A percentile compares a stretch with the other conserved stretches of the same genome.
phyloP scores from a whole-genome alignment of 2,113 vertebrate species.

The Sisor rabdophorus region DNA sequence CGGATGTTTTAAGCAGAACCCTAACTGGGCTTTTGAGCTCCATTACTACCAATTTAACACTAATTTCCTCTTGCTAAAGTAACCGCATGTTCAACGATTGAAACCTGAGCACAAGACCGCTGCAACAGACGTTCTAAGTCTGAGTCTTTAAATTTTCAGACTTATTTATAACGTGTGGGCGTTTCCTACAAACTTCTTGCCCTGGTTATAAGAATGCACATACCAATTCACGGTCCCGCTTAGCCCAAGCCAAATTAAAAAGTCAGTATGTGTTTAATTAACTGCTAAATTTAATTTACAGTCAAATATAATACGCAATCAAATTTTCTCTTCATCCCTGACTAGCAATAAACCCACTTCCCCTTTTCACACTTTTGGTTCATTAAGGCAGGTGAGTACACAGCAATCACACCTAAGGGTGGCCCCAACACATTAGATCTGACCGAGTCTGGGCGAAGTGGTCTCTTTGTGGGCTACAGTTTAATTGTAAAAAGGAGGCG shows the following conservation, averaged over 20 bases:
- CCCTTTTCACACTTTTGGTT: constrained; percentile 53
- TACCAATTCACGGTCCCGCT: background rate
- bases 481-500: background rate
- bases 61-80: too few relatives aligned
- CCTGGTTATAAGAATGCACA: constrained; percentile 3
- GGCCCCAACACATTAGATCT: background rate
- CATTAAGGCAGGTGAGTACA: background rate
- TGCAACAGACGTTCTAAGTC: too few relatives aligned
- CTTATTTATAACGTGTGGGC: constrained; percentile 3
- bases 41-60: too few relatives aligned
- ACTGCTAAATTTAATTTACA: constrained; percentile 32
- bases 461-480: background rate
- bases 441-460: background rate
- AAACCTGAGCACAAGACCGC: too few relatives aligned
- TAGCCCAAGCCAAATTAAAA: background rate
- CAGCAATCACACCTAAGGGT: background rate
- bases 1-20: too few relatives aligned
- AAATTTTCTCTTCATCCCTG: constrained; percentile 11
- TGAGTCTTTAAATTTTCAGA: too few relatives aligned
- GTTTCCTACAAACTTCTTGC: background rate
- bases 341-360: constrained; percentile 44
- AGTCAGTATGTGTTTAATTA: constrained; percentile 19
- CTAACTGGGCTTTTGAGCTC: too few relatives aligned
- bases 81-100: too few relatives aligned
- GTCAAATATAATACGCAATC: constrained; percentile 13